These are phyloP conservation scores for Drosophila kokeensis DNA, from an alignment of 2,888 invertebrate species.

Conservation along the genomic window DNA sequence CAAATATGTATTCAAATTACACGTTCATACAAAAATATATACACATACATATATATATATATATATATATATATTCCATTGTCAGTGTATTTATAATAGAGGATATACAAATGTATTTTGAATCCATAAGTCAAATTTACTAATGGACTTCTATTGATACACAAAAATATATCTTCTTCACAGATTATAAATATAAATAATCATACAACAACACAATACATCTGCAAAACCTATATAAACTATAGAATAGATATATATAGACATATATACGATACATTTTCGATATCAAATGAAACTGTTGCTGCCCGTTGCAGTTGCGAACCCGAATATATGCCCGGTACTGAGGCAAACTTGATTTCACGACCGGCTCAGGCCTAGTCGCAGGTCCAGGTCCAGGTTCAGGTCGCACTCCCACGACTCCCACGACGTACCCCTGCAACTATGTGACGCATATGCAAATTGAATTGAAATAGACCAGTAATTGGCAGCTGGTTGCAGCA, in stretches of 20 bases:
- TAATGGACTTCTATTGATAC: not conserved
- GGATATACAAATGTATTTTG: not conserved
- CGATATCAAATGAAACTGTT: no score
- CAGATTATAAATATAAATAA: not conserved
- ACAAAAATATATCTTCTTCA: not conserved
- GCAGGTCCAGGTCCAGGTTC: not conserved
- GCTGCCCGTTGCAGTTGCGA: not conserved
- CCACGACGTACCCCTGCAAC: not conserved
- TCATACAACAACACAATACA: no score
- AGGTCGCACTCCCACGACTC: not conserved
- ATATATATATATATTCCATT: not conserved
- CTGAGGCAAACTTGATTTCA: not conserved
- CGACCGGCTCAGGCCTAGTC: not conserved
- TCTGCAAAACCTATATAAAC: no score
- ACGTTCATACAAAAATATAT: not conserved
- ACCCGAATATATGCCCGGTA: not conserved
- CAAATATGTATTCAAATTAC: not conserved
- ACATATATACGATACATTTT: no score
- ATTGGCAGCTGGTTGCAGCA: slow-evolving; percentile 14
- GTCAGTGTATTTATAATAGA: slow-evolving; percentile 7
- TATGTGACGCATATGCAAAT: slow-evolving; percentile 37
- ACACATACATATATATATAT: not conserved
- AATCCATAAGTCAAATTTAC: not conserved
- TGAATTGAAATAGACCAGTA: slow-evolving; percentile 32
- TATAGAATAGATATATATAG: no score